Conservation (phyloP, 1,140 invertebrate genomes). For the Drosophila burlai region DNA sequence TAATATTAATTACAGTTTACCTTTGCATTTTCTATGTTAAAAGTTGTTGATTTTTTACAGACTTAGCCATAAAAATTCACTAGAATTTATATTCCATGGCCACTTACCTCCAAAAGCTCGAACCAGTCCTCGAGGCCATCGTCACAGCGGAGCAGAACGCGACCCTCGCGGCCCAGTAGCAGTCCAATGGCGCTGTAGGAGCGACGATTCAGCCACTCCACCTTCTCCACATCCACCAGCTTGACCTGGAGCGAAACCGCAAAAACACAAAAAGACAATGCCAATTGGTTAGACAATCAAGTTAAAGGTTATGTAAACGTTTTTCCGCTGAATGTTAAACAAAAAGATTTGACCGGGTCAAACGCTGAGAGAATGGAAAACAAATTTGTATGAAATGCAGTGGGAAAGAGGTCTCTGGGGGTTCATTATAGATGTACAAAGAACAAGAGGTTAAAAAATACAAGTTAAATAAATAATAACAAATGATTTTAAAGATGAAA, state of each 20-base stretch:
- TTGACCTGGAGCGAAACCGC: conserved; percentile 86
- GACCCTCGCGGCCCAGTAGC: conserved; percentile 86
- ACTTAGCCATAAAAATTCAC: background rate
- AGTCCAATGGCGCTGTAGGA: conserved; percentile 87
- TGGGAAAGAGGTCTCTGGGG: conserved; percentile 26
- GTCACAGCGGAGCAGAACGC: conserved; percentile 86
- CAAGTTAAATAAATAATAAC: conserved; percentile 25
- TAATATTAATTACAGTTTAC: background rate
- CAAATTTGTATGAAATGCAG: conserved; percentile 2
- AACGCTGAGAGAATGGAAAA: conserved; percentile 17
- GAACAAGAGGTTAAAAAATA: conserved; percentile 39
- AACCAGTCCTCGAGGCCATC: conserved; percentile 88
- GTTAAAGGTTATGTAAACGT: conserved; percentile 64
- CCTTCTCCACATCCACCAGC: conserved; percentile 88
- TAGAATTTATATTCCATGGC: background rate
- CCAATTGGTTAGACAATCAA: conserved; percentile 41
- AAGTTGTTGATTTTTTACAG: background rate
- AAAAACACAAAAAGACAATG: conserved; percentile 57
- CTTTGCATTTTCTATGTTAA: background rate
- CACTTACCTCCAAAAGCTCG: conserved; percentile 86
- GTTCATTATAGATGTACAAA: background rate
- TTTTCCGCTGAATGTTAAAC: conserved; percentile 30
- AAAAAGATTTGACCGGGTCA: conserved; percentile 32
- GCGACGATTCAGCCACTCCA: conserved; percentile 88
- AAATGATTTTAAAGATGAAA: conserved; percentile 19